Evolutionary conservation across 2,888 invertebrate genomes (phyloP).

Genomic region (Drosophila paracracens): DNA sequence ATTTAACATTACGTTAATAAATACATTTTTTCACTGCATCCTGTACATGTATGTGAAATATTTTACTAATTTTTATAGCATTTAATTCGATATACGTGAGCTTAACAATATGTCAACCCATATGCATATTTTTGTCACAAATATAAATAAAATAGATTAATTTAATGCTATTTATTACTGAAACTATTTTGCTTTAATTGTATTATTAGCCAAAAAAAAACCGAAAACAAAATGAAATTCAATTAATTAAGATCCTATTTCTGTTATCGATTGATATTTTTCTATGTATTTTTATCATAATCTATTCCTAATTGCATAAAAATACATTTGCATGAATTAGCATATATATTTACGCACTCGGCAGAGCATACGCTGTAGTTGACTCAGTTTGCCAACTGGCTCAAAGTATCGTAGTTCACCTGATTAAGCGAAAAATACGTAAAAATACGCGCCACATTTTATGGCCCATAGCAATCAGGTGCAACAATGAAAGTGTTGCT

Average conservation of each 20-base stretch:
- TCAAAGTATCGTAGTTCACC: slow-evolving; percentile 25
- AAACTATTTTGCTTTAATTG: not conserved
- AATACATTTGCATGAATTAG: not conserved
- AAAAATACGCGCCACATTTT: slow-evolving; percentile 51
- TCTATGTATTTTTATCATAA: not conserved
- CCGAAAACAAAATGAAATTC: not conserved
- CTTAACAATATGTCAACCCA: not conserved
- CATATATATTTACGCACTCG: not conserved
- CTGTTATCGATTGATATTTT: not conserved
- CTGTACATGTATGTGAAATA: not conserved
- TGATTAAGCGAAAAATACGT: slow-evolving; percentile 45
- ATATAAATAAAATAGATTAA: not conserved
- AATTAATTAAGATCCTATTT: not conserved
- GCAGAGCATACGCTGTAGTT: not conserved
- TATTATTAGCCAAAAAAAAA: not conserved
- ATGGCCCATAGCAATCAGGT: slow-evolving; percentile 21
- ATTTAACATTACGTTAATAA: not conserved
- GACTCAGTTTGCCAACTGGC: slow-evolving; percentile 17
- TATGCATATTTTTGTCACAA: not conserved
- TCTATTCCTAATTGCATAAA: not conserved
- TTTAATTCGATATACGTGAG: not conserved
- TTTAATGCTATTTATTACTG: not conserved
- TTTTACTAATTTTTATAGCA: too few species aligned
- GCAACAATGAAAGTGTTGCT: slow-evolving; percentile 40
- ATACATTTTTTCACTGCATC: not conserved